phyloP scores from a whole-genome alignment of 1,140 invertebrate species.

The Aporrectodea caliginosa region DNA sequence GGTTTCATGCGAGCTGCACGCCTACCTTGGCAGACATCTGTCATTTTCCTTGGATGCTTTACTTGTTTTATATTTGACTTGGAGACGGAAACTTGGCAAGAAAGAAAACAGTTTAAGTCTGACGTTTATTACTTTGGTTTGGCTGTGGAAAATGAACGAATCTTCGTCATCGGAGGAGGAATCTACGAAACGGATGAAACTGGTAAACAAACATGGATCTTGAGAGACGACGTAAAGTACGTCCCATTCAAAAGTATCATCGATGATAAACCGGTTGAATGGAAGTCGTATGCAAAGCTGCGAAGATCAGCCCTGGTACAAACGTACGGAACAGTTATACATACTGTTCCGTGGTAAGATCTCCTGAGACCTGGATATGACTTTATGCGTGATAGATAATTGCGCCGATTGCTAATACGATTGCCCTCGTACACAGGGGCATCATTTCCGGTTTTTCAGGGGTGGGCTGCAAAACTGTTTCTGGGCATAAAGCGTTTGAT shows the following conservation, averaged over 20 bases:
- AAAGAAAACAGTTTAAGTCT: not conserved
- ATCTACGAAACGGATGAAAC: not conserved
- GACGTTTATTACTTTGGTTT: not conserved
- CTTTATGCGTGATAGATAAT: too few relatives aligned
- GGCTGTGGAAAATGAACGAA: not conserved
- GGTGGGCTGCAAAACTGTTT: too few relatives aligned
- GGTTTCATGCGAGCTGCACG: not conserved
- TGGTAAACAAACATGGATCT: not conserved
- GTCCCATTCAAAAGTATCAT: not conserved
- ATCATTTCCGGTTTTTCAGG: too few relatives aligned
- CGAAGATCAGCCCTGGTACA: too few relatives aligned
- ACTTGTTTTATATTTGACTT: not conserved
- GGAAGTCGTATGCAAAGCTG: not conserved
- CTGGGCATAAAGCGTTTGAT: too few relatives aligned
- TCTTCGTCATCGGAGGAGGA: not conserved
- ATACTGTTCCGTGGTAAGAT: too few relatives aligned
- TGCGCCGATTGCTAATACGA: too few relatives aligned
- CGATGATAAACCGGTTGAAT: not conserved
- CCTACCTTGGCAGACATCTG: not conserved
- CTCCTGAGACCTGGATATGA: too few relatives aligned
- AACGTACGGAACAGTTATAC: too few relatives aligned
- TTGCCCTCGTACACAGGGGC: too few relatives aligned
- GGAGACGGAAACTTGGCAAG: not conserved
- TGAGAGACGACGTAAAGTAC: not conserved
- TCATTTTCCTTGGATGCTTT: not conserved